Base-by-base conservation (phyloP, 2,888 invertebrate genomes). In the Pomacea canaliculata region DNA sequence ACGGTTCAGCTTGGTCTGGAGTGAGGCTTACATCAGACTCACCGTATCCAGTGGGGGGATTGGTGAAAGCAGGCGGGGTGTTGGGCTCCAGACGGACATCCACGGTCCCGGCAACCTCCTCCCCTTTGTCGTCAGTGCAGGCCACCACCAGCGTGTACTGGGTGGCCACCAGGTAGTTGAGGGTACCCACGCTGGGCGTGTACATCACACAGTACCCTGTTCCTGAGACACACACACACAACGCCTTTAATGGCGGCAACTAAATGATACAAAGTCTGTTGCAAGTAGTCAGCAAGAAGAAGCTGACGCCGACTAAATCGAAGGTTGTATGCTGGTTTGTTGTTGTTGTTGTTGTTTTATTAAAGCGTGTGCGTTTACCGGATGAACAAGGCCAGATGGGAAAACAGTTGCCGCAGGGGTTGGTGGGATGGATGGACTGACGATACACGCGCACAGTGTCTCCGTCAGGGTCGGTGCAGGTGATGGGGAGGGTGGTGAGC, bases 31-130 rank as follows among this genome's bases (percentile, higher is more conserved):
- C 63, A 7, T 27, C 10, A 18, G 27, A 63, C 63, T 2, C 10
- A 63, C 63, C 12, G 27, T 18, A 63, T 12, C 16, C 19, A 12
- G n/a, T 63, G 63, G 63, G 19, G 18, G 71, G 67, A 18, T 51
- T 27, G 12, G 60, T 66, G 51, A 80, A 76, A 27, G 48, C n/a
- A 4, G 80, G 80, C 7, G 76, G 59, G 16, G 76, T 60, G 73
- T 80, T 79, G 13, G 80, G 71, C 7, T 63, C 62, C 8, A 80
- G 65, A 3, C 78, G n/a, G 19, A 80, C 74, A 3, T 76, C 73
- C 0, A 80, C 63, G 10, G 46, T 62, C 4, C 68, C 51, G 56
- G n/a, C 12, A 2, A 65, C 4, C 18, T 67, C 62, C 7, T 10
- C 5, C 7, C 60, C 70, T 19, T 46, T 59, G 60, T 78, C 76